Base-by-base conservation (phyloP, 1,140 invertebrate genomes). In the Drosophila orena region DNA sequence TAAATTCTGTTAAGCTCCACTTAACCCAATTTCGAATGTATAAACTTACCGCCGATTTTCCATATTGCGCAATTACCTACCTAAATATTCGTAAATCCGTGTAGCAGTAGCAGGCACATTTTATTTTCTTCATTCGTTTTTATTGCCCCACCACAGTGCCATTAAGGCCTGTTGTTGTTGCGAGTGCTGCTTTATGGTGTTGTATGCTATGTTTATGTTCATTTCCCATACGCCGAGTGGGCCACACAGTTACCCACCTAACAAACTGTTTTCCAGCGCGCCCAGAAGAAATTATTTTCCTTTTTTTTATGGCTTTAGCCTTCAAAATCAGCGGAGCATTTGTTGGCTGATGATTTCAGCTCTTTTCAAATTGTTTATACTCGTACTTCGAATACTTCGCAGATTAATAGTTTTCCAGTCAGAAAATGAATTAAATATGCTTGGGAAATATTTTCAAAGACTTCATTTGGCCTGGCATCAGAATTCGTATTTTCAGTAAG, bases 291-390 rank as follows among this genome's bases (percentile, higher is more conserved):
- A 73, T 55, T 40, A 38, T 73, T 72, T 73, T 60, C 44, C 52
- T 55, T 62, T n/a, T n/a, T 54, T 79, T 73, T 74, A 55, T 64
- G 55, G 64, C 20, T 55, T 80, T 72, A 72, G 64, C 77, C 73
- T 80, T 61, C 59, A 80, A 80, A 80, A 44, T 77, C 78, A 81
- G 65, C 81, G 65, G 50, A 80, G 78, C 78, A 79, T 79, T 68
- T 47, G 40, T 54, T 42, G 1, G 20, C 22, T 35, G 38, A n/a
- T 75, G 42, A 42, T 70, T 71, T 43, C 30, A 44, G 49, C 27
- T 59, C 17, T 43, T 77, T 54, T 58, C 4, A 17, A 20, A 11
- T 57, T 54, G 52, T 46, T 72, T 50, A 38, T 35, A 50, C 27
- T 50, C 17, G 22, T 30, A 66, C 70, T 47, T 49, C 12, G 37